These are phyloP conservation scores for Pogona vitticeps DNA, from an alignment of 2,113 vertebrate genomes.

Conservation along the genomic window DNA sequence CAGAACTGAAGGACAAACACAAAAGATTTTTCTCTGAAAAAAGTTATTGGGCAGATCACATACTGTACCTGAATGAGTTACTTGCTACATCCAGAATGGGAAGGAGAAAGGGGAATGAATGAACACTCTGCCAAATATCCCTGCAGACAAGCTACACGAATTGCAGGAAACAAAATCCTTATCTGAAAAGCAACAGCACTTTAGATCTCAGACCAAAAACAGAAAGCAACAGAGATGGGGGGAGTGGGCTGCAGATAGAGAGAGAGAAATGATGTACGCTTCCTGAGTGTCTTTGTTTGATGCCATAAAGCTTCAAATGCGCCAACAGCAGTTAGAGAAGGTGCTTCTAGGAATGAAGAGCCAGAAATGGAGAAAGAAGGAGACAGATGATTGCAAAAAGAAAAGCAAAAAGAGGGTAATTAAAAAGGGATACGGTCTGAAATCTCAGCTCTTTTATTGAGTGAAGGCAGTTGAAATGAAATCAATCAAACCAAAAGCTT, in stretches of 20 bases:
- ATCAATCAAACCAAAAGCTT: conserved; percentile 45
- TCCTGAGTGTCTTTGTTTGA: conserved; percentile 4
- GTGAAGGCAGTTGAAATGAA: conserved; percentile 16
- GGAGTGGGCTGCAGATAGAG: background rate
- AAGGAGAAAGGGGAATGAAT: background rate
- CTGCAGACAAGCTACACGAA: background rate
- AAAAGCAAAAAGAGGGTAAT: background rate
- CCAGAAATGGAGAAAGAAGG: background rate
- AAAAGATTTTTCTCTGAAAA: no score
- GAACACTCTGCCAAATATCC: conserved; percentile 3
- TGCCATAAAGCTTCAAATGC: background rate
- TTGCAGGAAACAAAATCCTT: background rate
- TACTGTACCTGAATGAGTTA: no score
- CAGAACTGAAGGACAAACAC: no score
- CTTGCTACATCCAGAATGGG: background rate
- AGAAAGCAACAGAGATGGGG: background rate
- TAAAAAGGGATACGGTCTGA: conserved; percentile 26
- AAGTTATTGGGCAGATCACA: no score
- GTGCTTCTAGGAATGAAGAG: conserved; percentile 1
- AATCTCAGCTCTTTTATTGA: background rate
- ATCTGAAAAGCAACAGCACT: conserved; percentile 11
- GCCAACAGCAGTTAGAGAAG: background rate
- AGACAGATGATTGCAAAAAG: background rate
- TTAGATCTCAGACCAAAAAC: background rate
- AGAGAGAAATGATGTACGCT: background rate